phyloP scores from a whole-genome alignment of 2,888 invertebrate genomes.

The Willowsia nigromaculata region DNA sequence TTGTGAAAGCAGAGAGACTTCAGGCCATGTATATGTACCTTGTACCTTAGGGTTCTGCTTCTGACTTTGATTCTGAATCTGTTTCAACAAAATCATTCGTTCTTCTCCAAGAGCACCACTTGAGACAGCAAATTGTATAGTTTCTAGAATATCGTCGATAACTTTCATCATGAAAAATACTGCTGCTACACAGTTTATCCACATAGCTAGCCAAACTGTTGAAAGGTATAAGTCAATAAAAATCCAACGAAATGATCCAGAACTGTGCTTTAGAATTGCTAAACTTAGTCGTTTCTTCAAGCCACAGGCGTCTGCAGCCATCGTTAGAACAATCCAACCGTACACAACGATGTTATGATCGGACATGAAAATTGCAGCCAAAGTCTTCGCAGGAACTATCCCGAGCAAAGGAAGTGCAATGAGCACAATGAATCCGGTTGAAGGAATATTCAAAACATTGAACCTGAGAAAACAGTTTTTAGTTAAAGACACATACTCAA shows the following conservation, averaged over 20 bases:
- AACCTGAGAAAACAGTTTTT: background rate
- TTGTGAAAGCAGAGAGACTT: too few species aligned
- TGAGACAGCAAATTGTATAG: background rate
- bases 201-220: constrained; percentile 40
- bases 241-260: background rate
- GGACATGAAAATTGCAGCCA: constrained; percentile 47
- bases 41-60: background rate
- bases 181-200: constrained; percentile 35
- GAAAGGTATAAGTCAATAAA: background rate
- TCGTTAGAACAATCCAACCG: constrained; percentile 3
- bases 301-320: constrained; percentile 38
- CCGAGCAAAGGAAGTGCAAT: constrained; percentile 19
- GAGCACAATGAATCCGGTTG: constrained; percentile 30
- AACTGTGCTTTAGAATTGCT: constrained; percentile 13
- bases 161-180: constrained; percentile 60
- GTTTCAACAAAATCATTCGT: background rate
- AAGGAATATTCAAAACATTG: constrained; percentile 28
- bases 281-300: constrained; percentile 38
- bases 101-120: constrained; percentile 59
- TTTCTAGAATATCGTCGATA: constrained; percentile 16
- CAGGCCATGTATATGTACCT: background rate
- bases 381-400: background rate
- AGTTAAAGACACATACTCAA: too few species aligned
- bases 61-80: background rate
- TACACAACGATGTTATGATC: constrained; percentile 46